Base-by-base conservation (phyloP, 2,113 vertebrate genomes). In the Chloroceryle aenea region DNA sequence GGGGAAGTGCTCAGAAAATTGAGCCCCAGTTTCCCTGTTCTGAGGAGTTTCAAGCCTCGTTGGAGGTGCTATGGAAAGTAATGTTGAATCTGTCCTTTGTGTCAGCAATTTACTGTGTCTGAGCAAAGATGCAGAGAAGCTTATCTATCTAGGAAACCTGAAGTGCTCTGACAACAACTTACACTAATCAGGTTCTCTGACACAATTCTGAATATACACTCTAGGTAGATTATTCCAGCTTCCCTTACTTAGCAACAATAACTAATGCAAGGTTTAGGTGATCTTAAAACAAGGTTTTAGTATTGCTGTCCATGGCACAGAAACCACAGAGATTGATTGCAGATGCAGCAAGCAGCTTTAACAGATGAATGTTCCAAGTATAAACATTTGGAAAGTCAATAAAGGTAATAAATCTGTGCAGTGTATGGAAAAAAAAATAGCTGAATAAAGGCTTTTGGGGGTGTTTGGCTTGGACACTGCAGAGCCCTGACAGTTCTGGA, bases 351-450 rank as follows among this genome's bases (percentile, higher is more conserved):
- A 72, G 79, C 93, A 66, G 93, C 78, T 76, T 82, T 95, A 75
- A 93, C 63, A 95, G 93, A 96, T 96, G 86, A 32, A 89, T 94
- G 79, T 77, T 97, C 93, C 89, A 56, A 89, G 80, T 91, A 40
- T 96, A 95, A 94, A 94, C 82, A 94, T 93, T 77, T 94, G 82
- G 89, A 92, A 97, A 96, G 84, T 86, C 82, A 94, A 94, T 82
- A 96, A 82, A 96, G 87, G 78, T 83, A 93, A 97, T 94, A 97
- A 89, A 95, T 93, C 92, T 95, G 83, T 94, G 75, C 63, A 75
- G 90, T 0, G 2, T 67, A 69, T 14, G 38, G 89, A 38, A 78
- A 75, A 86, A 93, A 25, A 50, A 50, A 82, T 56, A 75, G 95
- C 92, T 96, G 86, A 97, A 94, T 72, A 81, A 83, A 86, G 62